Evolutionary conservation across 2,113 vertebrate species (phyloP), one percentile per base, ranked within the genome.

Genomic region (Himantopus leucocephalus): DNA sequence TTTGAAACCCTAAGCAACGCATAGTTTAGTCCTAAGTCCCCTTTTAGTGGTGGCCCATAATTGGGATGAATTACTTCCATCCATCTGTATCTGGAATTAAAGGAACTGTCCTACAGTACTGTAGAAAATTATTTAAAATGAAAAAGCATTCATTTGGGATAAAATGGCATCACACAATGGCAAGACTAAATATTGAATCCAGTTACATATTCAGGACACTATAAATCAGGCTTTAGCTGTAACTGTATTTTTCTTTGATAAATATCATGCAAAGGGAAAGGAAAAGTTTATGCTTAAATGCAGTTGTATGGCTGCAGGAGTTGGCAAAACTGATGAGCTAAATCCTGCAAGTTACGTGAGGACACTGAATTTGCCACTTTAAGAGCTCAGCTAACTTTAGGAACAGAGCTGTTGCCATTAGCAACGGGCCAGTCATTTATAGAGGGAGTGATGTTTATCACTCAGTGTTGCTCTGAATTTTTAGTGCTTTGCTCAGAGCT

Each of bases 331-430:
- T 24, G 62, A 85, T 58, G 89, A 92, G 53, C 66, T 76, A 90
- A 90, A 93, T 83, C 59, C 85, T 83, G 50, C 41, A 48, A 96
- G 92, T 85, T 79, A 90, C 8, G 1, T 22, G 93, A 95, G 96
- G 93, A 96, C 90, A 77, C 56, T 2, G 26, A 83, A 90, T 96
- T 85, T 76, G 58, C 94, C 96, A 66, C 78, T 83, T 37, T 17
- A 70, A 90, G 78, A 93, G 78, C 85, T 90, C 92, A 66, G 85
- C 78, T 95, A 96, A 95, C 84, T 95, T 96, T 96, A 93, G 96
- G 93, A 96, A 83, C 74, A 52, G 81, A 96, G 90, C 76, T 95
- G 96, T 97, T 97, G 94, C 96, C 78, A 17, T 55, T 88, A 97
- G 96, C 96, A 97, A 97, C 94, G 1, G 67, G 88, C 71, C 93